Evolutionary conservation across 2,113 vertebrate genomes (phyloP), one percentile per base, ranked within the genome.

Genomic region (Ivindomyrus marchei): DNA sequence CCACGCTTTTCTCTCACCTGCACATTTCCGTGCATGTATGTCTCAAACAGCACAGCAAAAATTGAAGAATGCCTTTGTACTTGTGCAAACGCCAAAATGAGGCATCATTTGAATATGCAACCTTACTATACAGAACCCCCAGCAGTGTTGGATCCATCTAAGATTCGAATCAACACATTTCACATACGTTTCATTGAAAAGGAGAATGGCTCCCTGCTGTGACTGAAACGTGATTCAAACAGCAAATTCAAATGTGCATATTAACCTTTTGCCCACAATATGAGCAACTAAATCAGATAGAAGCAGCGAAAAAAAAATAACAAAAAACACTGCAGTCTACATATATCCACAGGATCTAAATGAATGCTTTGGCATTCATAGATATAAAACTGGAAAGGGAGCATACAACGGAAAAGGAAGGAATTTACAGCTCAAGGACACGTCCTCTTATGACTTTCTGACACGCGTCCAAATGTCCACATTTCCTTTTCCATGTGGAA

Each of bases 401-500:
- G 45, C 9, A 19, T 42, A 49, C 11, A 13, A 85, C 52, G 88
- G 19, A 42, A 80, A 85, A 88, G 87, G 56, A 27, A 58, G 87
- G 85, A 85, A 80, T 21, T 27, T 19, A 3, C 36, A 49, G 89
- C 87, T 92, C 93, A 94, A 93, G 93, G 94, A 92, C 93, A 27
- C 36, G 39, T 94, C 93, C 92, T 92, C 62, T 92, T 93, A 77
- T 80, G 88, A 92, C 92, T 93, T 92, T 93, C 89, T 94, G 93
- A 94, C 92, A 91, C 90, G 52, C 83, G 85, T 94, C 94, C 94
- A 94, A 93, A 88, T 92, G 92, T 94, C 93, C 62, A 11, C 93
- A 92, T 93, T 94, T 92, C 74, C 91, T 90, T 91, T 90, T 53
- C 31, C 92, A 91, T 93, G 92, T 93, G 93, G 93, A 90, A 92